phyloP scores from a whole-genome alignment of 2,113 vertebrate genomes.

The Cyphotilapia sp. region DNA sequence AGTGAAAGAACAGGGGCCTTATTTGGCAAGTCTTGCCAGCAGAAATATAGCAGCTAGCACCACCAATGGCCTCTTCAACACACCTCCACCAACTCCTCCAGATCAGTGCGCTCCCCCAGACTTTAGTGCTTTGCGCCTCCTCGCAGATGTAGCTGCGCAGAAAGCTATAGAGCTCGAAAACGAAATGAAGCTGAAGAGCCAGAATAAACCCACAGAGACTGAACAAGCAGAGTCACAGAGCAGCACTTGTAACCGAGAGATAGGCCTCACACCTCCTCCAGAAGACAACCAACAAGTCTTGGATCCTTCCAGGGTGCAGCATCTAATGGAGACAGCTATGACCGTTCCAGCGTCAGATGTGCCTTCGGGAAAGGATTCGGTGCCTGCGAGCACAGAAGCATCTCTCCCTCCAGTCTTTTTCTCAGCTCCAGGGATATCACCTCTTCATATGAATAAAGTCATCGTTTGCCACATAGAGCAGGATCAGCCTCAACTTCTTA shows the following conservation, averaged over 20 bases:
- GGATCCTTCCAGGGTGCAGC: slow-evolving; percentile 52
- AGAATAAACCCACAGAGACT: background rate
- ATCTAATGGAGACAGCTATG: slow-evolving; percentile 61
- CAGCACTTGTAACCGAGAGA: background rate
- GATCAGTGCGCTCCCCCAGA: slow-evolving; percentile 82
- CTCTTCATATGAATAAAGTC: slow-evolving; percentile 22
- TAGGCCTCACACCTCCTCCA: slow-evolving; percentile 44
- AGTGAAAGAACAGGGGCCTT: slow-evolving; percentile 50
- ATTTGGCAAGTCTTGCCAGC: slow-evolving; percentile 57
- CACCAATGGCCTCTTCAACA: slow-evolving; percentile 83
- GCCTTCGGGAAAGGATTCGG: background rate
- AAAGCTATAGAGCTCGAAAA: slow-evolving; percentile 83
- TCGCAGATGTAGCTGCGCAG: slow-evolving; percentile 87
- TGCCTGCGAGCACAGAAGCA: background rate
- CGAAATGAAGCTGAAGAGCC: background rate
- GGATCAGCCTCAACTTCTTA: background rate
- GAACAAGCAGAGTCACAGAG: background rate
- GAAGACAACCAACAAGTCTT: slow-evolving; percentile 50
- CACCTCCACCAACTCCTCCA: slow-evolving; percentile 82
- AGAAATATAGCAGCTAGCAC: slow-evolving; percentile 70
- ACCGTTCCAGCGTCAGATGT: background rate
- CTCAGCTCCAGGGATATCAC: background rate
- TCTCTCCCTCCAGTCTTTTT: background rate
- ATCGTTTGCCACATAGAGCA: slow-evolving; percentile 41
- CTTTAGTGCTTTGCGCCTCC: slow-evolving; percentile 87